Conservation (phyloP, 2,113 vertebrate genomes). For the Ramphastos sulfuratus region DNA sequence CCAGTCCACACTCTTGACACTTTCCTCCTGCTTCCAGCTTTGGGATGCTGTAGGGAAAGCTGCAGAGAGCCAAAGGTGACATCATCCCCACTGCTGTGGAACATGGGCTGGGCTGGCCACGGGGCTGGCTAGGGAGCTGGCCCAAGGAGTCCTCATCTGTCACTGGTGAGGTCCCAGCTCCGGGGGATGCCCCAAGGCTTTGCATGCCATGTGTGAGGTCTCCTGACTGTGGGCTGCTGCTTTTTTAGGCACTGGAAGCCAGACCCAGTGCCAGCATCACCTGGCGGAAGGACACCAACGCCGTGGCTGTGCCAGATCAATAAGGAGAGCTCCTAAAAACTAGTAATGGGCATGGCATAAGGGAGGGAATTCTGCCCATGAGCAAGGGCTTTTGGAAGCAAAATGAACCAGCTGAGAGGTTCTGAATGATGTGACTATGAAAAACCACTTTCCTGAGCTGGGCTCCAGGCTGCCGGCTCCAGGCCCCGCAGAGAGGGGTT, state of each 20-base stretch:
- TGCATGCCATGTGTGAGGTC: fast-evolving
- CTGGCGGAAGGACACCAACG: not conserved
- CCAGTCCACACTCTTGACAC: not conserved
- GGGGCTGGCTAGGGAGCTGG: not conserved
- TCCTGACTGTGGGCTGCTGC: not conserved
- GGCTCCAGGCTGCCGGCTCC: not conserved
- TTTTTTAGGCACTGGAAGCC: not conserved
- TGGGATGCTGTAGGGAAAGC: not conserved
- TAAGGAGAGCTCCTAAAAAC: not conserved
- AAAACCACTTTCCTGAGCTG: not conserved
- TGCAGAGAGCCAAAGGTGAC: not conserved
- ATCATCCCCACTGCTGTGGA: not conserved
- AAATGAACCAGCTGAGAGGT: not conserved
- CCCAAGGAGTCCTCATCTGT: not conserved
- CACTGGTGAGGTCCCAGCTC: not conserved
- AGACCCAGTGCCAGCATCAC: not conserved
- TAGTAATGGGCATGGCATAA: not conserved
- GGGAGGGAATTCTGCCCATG: not conserved
- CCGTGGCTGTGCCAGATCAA: not conserved
- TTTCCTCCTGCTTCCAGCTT: not conserved
- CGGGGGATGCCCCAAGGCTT: not conserved
- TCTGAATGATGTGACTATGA: not conserved
- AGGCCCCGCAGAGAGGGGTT: not conserved
- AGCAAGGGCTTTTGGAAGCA: not conserved
- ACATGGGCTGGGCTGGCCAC: fast-evolving